These are phyloP conservation scores for Baryphthengus martii DNA, from an alignment of 2,113 vertebrate species.

Conservation along the genomic window DNA sequence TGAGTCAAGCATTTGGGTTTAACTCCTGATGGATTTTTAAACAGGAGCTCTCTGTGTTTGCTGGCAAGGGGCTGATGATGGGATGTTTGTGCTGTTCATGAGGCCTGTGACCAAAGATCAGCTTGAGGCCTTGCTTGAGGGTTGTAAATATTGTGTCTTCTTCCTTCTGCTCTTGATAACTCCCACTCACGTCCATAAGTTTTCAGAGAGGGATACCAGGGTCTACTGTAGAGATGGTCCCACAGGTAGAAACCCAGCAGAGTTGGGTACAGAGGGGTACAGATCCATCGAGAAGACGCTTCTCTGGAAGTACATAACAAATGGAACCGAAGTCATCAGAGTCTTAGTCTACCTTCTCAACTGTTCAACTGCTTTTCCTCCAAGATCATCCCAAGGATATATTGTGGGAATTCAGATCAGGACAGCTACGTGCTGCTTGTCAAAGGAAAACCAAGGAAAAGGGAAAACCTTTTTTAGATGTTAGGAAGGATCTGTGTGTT, in stretches of 20 bases:
- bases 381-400: not conserved
- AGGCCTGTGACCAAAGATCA: not conserved
- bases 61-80: not conserved
- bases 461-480: not conserved
- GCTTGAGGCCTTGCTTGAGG: not conserved
- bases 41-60: not conserved
- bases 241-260: not conserved
- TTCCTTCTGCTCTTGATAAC: not conserved
- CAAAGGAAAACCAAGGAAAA: not conserved
- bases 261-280: not conserved
- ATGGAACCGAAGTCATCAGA: not conserved
- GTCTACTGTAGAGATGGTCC: not conserved
- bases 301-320: not conserved
- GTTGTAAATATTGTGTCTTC: not conserved
- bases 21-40: not conserved
- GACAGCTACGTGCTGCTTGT: not conserved
- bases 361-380: not conserved
- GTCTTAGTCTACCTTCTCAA: not conserved
- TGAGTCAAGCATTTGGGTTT: not conserved
- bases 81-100: not conserved
- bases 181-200: accelerated
- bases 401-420: not conserved
- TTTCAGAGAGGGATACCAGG: not conserved
- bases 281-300: not conserved
- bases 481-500: not conserved